Base-by-base conservation (phyloP, 2,888 invertebrate species). In the Trichopoda pennipes region DNA sequence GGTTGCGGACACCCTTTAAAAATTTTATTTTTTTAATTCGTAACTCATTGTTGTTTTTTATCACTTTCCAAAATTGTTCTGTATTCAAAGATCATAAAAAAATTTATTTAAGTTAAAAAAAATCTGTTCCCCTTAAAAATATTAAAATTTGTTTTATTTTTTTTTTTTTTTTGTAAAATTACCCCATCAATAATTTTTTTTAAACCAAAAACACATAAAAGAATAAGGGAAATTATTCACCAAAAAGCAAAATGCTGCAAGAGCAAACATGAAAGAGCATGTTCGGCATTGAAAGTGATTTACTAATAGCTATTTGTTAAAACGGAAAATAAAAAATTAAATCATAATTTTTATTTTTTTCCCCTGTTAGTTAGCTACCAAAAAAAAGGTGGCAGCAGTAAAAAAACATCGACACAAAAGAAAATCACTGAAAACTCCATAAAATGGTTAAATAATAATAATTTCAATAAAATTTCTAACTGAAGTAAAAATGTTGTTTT, bases 341-440 rank as follows among this genome's bases (percentile, higher is more conserved):
- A 44, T n/a, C 23, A 44, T 61, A 44, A 61, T 44, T 28, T 61
- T 23, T n/a, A n/a, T n/a, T 19, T 42, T 6, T 61, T 23, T 60
- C 2, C 8, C 16, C 42, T 21, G 42, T 42, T 42, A 28, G n/a
- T 42, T 21, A 28, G 21, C 19, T 21, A 3, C 19, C 19, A 6
- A 38, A 38, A 14, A n/a, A 12, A 1, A 23, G 28, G 28, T 42
- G 6, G 23, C 17, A 17, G 35, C n/a, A 35, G 2, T 0, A 58
- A 38, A 21, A 42, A 60, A 42, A 35, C 12, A 35, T n/a, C 3
- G n/a, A 14, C 3, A 44, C 16, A 16, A 16, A n/a, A 44, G 6
- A 44, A 16, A 44, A 3, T 2, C 3, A 14, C 42, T n/a, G n/a
- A 38, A 38, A 38, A 2, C 38, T 38, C 3, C 38, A 38, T 38